Evolutionary conservation across 2,797 vertebrate genomes (phyloP).

Genomic region (Xyrichtys novacula): DNA sequence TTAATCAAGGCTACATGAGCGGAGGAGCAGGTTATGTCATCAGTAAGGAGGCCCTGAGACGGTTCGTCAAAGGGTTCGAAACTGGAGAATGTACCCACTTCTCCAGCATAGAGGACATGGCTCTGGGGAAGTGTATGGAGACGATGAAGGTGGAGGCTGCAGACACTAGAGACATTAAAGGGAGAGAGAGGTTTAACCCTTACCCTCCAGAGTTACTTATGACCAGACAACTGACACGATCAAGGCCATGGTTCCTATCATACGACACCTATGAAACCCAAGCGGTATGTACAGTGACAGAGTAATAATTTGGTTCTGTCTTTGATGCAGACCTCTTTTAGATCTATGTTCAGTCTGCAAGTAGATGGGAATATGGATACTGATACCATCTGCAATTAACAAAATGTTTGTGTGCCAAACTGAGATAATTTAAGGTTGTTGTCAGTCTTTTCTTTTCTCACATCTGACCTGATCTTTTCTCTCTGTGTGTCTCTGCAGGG

Average conservation of each 20-base stretch:
- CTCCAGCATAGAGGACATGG: slow-evolving; percentile 89
- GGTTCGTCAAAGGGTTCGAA: slow-evolving; percentile 88
- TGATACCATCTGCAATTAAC: no score
- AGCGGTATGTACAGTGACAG: slow-evolving; percentile 81
- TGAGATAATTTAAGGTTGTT: no score
- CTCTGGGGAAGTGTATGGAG: slow-evolving; percentile 92
- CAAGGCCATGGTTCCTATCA: slow-evolving; percentile 84
- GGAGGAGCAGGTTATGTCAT: slow-evolving; percentile 94
- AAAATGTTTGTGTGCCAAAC: no score
- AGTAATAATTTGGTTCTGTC: no score
- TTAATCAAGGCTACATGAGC: slow-evolving; percentile 94
- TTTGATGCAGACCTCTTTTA: no score
- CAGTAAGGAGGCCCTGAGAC: slow-evolving; percentile 91
- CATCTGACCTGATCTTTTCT: background rate
- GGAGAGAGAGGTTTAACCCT: slow-evolving; percentile 91
- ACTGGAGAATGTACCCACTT: slow-evolving; percentile 87
- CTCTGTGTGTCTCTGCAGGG: slow-evolving; percentile 83
- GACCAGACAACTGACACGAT: slow-evolving; percentile 76
- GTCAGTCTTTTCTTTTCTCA: no score
- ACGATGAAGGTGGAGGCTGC: slow-evolving; percentile 86
- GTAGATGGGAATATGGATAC: no score
- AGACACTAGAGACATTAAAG: slow-evolving; percentile 88
- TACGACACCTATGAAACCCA: slow-evolving; percentile 89
- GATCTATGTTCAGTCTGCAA: no score
- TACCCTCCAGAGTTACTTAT: slow-evolving; percentile 89